These are phyloP conservation scores for Conus canariensis DNA, from an alignment of 2,888 invertebrate species.

Conservation along the genomic window DNA sequence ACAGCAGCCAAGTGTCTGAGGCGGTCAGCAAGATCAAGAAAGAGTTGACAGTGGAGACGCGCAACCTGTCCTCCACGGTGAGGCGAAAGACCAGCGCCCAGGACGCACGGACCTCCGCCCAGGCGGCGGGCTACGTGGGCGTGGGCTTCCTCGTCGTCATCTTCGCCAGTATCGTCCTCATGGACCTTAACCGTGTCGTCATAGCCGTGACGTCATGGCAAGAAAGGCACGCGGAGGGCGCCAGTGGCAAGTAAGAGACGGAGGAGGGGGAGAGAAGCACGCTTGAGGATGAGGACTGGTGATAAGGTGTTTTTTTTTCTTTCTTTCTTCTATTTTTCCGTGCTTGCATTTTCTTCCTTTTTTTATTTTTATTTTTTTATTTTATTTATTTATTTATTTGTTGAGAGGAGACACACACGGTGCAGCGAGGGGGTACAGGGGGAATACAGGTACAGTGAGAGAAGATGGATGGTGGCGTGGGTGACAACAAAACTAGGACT, in stretches of 20 bases:
- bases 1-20: neutral
- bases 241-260: neutral
- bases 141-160: neutral
- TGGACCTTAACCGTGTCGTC: neutral
- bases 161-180: neutral
- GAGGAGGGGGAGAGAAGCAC: no score
- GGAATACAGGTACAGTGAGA: no score
- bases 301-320: no score
- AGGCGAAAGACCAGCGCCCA: conserved; percentile 8
- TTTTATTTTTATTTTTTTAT: no score
- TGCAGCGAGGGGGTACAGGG: no score
- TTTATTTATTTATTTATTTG: no score
- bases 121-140: neutral
- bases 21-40: neutral
- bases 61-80: neutral
- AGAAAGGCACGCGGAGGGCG: neutral
- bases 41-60: neutral
- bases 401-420: no score
- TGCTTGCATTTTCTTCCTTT: no score
- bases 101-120: conserved; percentile 12
- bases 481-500: no score
- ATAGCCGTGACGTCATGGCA: neutral
- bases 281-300: no score
- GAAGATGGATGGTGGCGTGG: no score
- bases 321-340: no score